A percentile compares a stretch with the other conserved stretches of the same genome.
Conservation (phyloP, 1,140 invertebrate species). For the Formica exsecta region DNA sequence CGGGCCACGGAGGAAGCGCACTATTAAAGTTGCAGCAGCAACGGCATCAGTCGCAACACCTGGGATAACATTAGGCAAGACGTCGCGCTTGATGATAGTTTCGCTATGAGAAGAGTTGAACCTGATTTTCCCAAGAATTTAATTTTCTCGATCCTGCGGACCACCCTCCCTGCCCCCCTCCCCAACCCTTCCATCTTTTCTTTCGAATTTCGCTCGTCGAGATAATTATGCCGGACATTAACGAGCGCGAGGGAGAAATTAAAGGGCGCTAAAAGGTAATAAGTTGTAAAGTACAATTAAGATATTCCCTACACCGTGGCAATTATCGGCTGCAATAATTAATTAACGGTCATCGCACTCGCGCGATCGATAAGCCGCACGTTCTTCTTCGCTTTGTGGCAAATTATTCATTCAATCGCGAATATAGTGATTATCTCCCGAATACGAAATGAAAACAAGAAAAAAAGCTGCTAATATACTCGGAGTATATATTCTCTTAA, state of each 20-base stretch:
- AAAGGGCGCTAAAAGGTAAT: not conserved
- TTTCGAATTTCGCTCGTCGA: not conserved
- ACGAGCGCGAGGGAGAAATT: constrained; percentile 11
- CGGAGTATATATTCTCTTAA: constrained; percentile 20
- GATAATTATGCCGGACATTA: constrained; percentile 24
- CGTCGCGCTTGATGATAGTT: constrained; percentile 26
- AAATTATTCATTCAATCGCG: not conserved
- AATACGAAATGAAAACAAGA: not conserved
- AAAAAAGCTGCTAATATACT: not conserved
- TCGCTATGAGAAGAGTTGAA: constrained; percentile 38
- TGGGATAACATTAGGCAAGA: constrained; percentile 42
- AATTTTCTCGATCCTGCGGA: not conserved
- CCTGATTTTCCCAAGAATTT: constrained; percentile 49
- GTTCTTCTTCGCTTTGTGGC: no score
- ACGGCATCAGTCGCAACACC: constrained; percentile 23
- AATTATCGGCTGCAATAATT: constrained; percentile 30
- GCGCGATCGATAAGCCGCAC: constrained; percentile 33
- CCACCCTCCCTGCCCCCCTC: not conserved
- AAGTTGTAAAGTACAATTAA: constrained; percentile 42
- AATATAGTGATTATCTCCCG: constrained; percentile 11
- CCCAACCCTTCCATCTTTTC: not conserved
- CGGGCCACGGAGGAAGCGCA: constrained; percentile 24
- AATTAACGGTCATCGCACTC: constrained; percentile 28
- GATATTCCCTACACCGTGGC: not conserved
- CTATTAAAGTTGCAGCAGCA: constrained; percentile 40